Conservation (phyloP, 2,797 vertebrate species). For the Xiphophorus birchmanni region DNA sequence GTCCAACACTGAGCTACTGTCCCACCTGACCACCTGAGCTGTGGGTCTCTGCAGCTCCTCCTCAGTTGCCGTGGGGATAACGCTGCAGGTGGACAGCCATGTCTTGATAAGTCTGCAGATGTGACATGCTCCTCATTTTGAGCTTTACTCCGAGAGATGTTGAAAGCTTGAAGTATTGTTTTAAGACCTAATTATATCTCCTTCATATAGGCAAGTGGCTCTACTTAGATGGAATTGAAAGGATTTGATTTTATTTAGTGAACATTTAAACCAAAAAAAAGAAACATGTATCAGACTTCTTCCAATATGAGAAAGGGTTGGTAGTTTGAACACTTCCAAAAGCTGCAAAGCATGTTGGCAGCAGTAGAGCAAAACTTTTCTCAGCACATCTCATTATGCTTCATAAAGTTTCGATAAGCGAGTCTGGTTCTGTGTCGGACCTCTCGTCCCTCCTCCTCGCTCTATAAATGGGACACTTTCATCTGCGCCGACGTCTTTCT, state of each 20-base stretch:
- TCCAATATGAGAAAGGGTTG: neutral
- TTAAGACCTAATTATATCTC: neutral
- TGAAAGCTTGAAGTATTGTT: neutral
- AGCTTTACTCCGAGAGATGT: neutral
- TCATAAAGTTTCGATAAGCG: constrained; percentile 61
- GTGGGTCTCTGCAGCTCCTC: neutral
- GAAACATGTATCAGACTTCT: constrained; percentile 21
- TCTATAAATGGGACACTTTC: constrained; percentile 60
- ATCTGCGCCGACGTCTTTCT: constrained; percentile 62
- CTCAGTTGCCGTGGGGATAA: neutral
- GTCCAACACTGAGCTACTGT: neutral
- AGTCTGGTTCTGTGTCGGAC: constrained; percentile 52
- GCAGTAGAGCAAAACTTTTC: constrained; percentile 37
- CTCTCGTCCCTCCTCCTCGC: constrained; percentile 19
- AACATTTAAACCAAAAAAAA: neutral
- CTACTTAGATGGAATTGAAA: neutral
- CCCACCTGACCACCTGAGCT: constrained; percentile 1
- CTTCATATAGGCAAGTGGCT: neutral
- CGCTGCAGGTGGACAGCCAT: neutral
- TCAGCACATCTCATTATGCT: constrained; percentile 53
- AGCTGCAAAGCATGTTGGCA: constrained; percentile 11
- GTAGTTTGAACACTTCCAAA: neutral
- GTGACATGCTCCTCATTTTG: neutral
- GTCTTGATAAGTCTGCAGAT: neutral
- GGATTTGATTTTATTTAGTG: too few species aligned